Evolutionary conservation across 2,113 vertebrate genomes (phyloP), one percentile per base, ranked within the genome.

Genomic region (Diadophis punctatus): DNA sequence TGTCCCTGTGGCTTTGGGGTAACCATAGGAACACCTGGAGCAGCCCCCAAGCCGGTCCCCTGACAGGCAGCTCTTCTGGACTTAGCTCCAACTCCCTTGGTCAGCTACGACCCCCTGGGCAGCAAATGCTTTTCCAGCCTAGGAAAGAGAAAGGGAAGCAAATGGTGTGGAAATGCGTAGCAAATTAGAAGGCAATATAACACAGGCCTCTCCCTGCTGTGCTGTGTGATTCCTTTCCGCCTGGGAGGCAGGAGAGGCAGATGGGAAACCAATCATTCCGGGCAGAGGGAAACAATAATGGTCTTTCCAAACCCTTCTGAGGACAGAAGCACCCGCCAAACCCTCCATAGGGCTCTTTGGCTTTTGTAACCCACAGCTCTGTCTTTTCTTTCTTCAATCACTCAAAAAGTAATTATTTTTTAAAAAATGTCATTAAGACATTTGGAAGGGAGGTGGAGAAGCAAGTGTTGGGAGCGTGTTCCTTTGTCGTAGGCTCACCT

Each of bases 101-200:
- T 60, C 88, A 92, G 43, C 85, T 93, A 90, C 12, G 95, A 93
- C 95, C 94, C 96, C 96, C 96, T 34, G 95, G 93, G 96, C 30
- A 89, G 95, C 8, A 0, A 95, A 95, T 90, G 6, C 94, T 96
- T 96, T 97, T 93, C 91, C 49, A 53, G 93, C 1, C 68, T 92
- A 80, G 93, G 63, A 95, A 80, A 96, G 95, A 97, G 96, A 96
- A 97, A 97, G 94, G 95, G 91, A 90, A 97, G 93, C 94, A 96
- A 97, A 96, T 97, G 96, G 95, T 93, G 94, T 96, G 97, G 96
- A 97, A 97, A 97, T 90, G 95, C 95, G 93, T 96, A 93, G 96
- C 97, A 96, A 97, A 97, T 95, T 96, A 95, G 96, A 96, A 93
- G 93, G 96, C 95, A 91, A 95, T 90, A 74, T 94, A 10, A 95